These are phyloP conservation scores for Spialia ferax DNA, from an alignment of 2,888 invertebrate species.

Conservation along the genomic window DNA sequence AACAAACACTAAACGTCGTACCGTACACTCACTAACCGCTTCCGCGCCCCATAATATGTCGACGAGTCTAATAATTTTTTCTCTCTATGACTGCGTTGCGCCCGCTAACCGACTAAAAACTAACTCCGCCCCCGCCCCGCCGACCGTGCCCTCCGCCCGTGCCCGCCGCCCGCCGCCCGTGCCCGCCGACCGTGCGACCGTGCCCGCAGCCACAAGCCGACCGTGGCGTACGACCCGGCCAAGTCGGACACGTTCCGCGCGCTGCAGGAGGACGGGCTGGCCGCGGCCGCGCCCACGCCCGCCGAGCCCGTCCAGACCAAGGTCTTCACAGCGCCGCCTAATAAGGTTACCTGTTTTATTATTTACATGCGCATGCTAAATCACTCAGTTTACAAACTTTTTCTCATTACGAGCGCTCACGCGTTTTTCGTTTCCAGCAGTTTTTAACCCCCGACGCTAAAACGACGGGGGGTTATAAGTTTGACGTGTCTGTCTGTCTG, in stretches of 20 bases:
- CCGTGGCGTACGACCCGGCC: conserved; percentile 94
- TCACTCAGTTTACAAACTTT: too few relatives aligned
- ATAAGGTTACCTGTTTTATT: conserved; percentile 81
- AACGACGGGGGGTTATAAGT: too few relatives aligned
- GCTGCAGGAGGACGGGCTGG: conserved; percentile 92
- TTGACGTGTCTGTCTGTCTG: too few relatives aligned
- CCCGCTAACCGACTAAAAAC: conserved; percentile 84
- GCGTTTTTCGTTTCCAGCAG: too few relatives aligned
- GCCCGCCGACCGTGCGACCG: too few relatives aligned
- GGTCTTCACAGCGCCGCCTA: conserved; percentile 90
- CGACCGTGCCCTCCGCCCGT: too few relatives aligned
- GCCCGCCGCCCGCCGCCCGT: too few relatives aligned
- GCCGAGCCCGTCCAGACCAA: conserved; percentile 87
- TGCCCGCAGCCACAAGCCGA: conserved; percentile 86
- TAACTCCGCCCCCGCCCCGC: conserved; percentile 75
- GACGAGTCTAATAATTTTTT: conserved; percentile 71
- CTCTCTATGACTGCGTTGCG: conserved; percentile 70
- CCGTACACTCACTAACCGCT: conserved; percentile 64
- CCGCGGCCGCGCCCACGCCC: conserved; percentile 90
- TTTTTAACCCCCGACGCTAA: too few relatives aligned
- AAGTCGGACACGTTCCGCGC: conserved; percentile 96
- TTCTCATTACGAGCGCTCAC: too few relatives aligned
- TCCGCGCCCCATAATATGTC: conserved; percentile 61
- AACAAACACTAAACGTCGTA: conserved; percentile 77
- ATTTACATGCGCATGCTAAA: too few relatives aligned